A percentile compares a stretch with the other conserved stretches of the same genome.
These are phyloP conservation scores for Columba livia DNA, from an alignment of 2,113 vertebrate species.

Conservation along the genomic window DNA sequence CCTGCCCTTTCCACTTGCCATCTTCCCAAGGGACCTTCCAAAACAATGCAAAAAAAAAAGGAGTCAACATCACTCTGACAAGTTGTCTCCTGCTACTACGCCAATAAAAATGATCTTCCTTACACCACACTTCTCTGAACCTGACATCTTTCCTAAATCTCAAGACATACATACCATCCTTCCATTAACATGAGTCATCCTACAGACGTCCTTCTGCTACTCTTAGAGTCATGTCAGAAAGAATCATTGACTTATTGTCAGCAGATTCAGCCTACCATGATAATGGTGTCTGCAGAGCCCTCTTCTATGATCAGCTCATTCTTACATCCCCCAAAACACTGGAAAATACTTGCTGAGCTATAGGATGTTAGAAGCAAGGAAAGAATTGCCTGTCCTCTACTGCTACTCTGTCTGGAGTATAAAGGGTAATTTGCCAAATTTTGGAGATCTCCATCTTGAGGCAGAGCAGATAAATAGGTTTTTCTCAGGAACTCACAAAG, in stretches of 20 bases:
- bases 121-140: slow-evolving; percentile 30
- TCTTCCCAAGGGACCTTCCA: slow-evolving; percentile 20
- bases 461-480: neutral
- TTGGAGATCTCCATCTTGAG: neutral
- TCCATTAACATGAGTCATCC: slow-evolving; percentile 55
- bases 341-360: slow-evolving; percentile 11
- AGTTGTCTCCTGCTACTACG: slow-evolving; percentile 47
- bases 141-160: slow-evolving; percentile 66
- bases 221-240: slow-evolving; percentile 37
- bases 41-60: slow-evolving; percentile 1
- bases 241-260: slow-evolving; percentile 73
- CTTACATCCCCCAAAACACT: slow-evolving; percentile 8
- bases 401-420: neutral
- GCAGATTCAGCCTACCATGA: slow-evolving; percentile 37
- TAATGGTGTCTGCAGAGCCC: slow-evolving; percentile 53
- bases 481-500: neutral
- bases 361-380: neutral
- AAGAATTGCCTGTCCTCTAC: neutral
- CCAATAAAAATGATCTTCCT: slow-evolving; percentile 47
- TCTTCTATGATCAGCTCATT: neutral
- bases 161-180: slow-evolving; percentile 47
- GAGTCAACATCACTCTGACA: slow-evolving; percentile 50
- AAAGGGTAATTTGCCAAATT: neutral
- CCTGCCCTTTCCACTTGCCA: slow-evolving; percentile 5
- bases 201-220: slow-evolving; percentile 29